These are phyloP conservation scores for Rhabdophis nuchalis DNA, from an alignment of 2,797 vertebrate species.

Conservation along the genomic window DNA sequence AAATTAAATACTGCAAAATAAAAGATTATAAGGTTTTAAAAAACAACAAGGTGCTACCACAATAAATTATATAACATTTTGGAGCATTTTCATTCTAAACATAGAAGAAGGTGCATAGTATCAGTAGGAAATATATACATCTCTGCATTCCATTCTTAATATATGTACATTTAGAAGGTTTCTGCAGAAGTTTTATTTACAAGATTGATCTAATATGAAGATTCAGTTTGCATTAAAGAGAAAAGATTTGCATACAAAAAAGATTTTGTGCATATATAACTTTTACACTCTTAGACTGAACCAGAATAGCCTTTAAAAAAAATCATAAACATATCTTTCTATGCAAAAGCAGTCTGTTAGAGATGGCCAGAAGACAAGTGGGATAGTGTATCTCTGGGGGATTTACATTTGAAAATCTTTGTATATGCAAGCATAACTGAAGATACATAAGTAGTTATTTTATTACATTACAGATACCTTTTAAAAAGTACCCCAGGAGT, in stretches of 20 bases:
- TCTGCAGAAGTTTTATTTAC: background rate
- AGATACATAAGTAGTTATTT: background rate
- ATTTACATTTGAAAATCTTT: background rate
- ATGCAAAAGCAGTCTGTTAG: background rate
- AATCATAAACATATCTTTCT: background rate
- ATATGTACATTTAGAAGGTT: background rate
- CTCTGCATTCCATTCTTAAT: slow-evolving; percentile 19
- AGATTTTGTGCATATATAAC: background rate
- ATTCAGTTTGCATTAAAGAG: background rate
- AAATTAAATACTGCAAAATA: background rate
- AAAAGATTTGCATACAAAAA: background rate
- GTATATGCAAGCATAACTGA: background rate
- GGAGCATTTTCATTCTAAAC: background rate
- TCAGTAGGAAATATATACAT: background rate
- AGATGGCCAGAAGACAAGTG: background rate
- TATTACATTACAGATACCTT: slow-evolving; percentile 42
- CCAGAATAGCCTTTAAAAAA: background rate
- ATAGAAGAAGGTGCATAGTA: background rate
- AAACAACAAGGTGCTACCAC: background rate
- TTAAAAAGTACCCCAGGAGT: slow-evolving; percentile 44
- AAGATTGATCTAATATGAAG: background rate
- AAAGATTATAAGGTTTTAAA: background rate
- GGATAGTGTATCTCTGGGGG: background rate
- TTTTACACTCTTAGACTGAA: background rate
- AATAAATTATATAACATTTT: background rate